These are phyloP conservation scores for Henricia sp. DNA, from an alignment of 53 echinoderm and acorn worm species.

Conservation along the genomic window DNA sequence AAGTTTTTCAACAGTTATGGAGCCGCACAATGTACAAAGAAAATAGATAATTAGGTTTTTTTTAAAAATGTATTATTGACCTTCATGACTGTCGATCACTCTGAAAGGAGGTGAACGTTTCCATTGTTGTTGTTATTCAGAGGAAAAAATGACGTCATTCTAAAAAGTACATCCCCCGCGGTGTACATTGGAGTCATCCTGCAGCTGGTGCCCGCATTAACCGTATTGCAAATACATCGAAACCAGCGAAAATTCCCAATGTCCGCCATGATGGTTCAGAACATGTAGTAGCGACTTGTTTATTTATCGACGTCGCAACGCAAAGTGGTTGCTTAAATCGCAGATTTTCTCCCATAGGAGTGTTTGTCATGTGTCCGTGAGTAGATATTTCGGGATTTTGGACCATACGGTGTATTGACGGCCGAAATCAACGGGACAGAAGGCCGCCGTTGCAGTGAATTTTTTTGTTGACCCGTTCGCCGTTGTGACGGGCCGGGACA, in stretches of 20 bases:
- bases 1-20: too few relatives aligned
- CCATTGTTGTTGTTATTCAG: conserved; percentile 6
- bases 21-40: too few relatives aligned
- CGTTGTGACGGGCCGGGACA: background rate
- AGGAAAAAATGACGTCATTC: conserved; percentile 38
- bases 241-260: conserved; percentile 37
- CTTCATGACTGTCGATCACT: too few relatives aligned
- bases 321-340: conserved; percentile 47
- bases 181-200: conserved; percentile 7
- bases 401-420: background rate
- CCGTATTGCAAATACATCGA: background rate
- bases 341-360: background rate
- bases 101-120: background rate
- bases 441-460: conserved; percentile 2
- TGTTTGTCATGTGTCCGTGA: conserved; percentile 52
- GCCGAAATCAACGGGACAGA: conserved; percentile 1
- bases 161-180: conserved; percentile 5
- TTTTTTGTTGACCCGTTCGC: background rate
- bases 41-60: too few relatives aligned
- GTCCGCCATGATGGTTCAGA: conserved; percentile 52
- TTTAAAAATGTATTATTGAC: too few relatives aligned
- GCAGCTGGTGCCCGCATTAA: conserved; percentile 3
- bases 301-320: conserved; percentile 48
- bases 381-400: background rate
- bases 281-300: conserved; percentile 38